Base-by-base conservation (phyloP, 1,140 invertebrate species). In the Heliconius nattereri region DNA sequence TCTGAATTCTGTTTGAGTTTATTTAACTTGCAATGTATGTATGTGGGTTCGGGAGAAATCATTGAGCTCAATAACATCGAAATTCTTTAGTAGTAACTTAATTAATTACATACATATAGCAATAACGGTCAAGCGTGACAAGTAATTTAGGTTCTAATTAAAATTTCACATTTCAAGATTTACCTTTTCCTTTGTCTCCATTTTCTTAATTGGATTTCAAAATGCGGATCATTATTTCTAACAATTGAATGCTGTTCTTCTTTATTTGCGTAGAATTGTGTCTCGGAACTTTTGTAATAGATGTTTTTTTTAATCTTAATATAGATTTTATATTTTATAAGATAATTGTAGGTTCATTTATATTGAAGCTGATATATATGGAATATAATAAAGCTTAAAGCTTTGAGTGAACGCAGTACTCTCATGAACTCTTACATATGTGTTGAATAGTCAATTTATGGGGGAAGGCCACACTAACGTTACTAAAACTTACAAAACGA, bases 141-240 rank as follows among this genome's bases (percentile, higher is more conserved):
- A n/a, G 54, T 57, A 8, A 29, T 66, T 66, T 26, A 29, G 26
- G 3, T 66, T 16, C 60, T 66, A 66, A 66, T 66, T 66, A 66
- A 66, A 66, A 26, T 29, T 29, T 66, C 26, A 29, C n/a, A 66
- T 66, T 66, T 66, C 13, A 66, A 66, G 23, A 66, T 29, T 26
- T 26, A 66, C 60, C 60, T 11, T 16, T 29, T 77, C 71, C 70
- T 72, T 49, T 66, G 9, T 49, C 23, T 77, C 76, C 79, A 40
- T 73, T 60, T 74, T 77, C 79, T 77, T 81, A 81, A 81, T 81
- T 81, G 79, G 75, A 81, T 81, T 45, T 76, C 71, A 45, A 81
- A 79, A 77, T 37, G 75, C 79, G 40, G 79, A 81, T 81, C 79
- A 81, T 81, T 81, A 81, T 81, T 77, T 76, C 79, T 81, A 81